Evolutionary conservation across 2,113 vertebrate species (phyloP), one percentile per base, ranked within the genome.

Genomic region (Telmatochromis brachygnathus): DNA sequence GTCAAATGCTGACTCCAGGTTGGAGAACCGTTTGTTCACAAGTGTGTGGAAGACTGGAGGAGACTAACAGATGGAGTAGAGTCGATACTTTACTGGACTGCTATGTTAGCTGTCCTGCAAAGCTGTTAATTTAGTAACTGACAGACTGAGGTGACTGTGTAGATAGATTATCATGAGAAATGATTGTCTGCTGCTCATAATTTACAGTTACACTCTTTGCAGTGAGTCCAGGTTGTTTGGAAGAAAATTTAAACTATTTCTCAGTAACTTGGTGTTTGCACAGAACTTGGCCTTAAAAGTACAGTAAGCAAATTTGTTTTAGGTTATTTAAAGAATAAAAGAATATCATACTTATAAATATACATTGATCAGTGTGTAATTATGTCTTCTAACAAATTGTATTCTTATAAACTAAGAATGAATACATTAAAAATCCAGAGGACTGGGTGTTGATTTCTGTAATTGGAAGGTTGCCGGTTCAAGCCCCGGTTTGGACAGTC

Each of bases 401-500:
- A 30, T 58, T 17, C 26, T 58, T 58, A 58, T 17, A 58, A 58
- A 30, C 26, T 58, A 58, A 58, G 55, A 58, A 58, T 58, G 26
- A 30, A 58, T 58, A 58, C 5, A 17, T 58, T 58, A 58, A 56
- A 28, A 9, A 58, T 58, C 55, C 55, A 58, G 3, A 58, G 26
- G 55, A 58, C 13, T 0, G 7, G 13, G 55, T 58, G 13, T 0
- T 58, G 26, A 9, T 58, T 58, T 58, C 26, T 58, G 53, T 55
- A 55, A 55, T 23, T 0, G 4, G 21, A 55, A 55, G 53, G 53
- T 55, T 13, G 53, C 21, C 6, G 3, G n/a, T 54, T 23, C 1
- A 0, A 54, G n/a, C 10, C 53, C 2, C 1, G 10, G 53, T 0
- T 47, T 0, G 10, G n/a, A 54, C n/a, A 21, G 51, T 21, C 9